A percentile compares a stretch with the other conserved stretches of the same genome.
phyloP scores from a whole-genome alignment of 2,888 invertebrate species.

The Rhagonycha fulva region DNA sequence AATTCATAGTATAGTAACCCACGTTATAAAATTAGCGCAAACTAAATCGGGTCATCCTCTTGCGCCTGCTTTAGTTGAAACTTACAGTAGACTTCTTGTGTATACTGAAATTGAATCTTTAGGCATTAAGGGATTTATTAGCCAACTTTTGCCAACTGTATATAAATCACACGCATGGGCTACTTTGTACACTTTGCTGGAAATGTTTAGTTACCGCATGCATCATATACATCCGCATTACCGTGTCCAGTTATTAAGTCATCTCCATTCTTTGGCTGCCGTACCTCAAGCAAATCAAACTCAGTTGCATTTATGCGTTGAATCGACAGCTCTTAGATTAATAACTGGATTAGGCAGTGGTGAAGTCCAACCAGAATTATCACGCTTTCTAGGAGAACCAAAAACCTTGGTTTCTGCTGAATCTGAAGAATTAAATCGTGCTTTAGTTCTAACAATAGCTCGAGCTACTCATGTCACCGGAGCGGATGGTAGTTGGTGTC shows the following conservation, averaged over 20 bases:
- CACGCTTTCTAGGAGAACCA: slow-evolving; percentile 87
- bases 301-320: slow-evolving; percentile 83
- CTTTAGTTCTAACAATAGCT: slow-evolving; percentile 90
- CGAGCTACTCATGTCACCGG: slow-evolving; percentile 94
- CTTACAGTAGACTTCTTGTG: slow-evolving; percentile 89
- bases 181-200: slow-evolving; percentile 90
- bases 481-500: slow-evolving; percentile 83
- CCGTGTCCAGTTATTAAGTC: slow-evolving; percentile 87
- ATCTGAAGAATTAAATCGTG: slow-evolving; percentile 92
- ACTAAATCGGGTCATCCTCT: slow-evolving; percentile 82
- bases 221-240: slow-evolving; percentile 97
- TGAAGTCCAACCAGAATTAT: slow-evolving; percentile 92
- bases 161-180: slow-evolving; percentile 94
- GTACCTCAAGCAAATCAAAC: slow-evolving; percentile 95
- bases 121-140: slow-evolving; percentile 95
- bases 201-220: slow-evolving; percentile 96
- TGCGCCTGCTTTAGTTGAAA: slow-evolving; percentile 92
- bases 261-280: slow-evolving; percentile 88
- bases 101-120: slow-evolving; percentile 96
- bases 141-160: slow-evolving; percentile 89
- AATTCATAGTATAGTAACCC: slow-evolving; percentile 76
- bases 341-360: slow-evolving; percentile 76
- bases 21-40: slow-evolving; percentile 89
- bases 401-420: slow-evolving; percentile 91
- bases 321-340: slow-evolving; percentile 52